Percentiles rank a stretch among this genome's conserved stretches.
These are phyloP conservation scores for Ormyrus nitidulus DNA, from an alignment of 2,888 invertebrate genomes.

Conservation along the genomic window DNA sequence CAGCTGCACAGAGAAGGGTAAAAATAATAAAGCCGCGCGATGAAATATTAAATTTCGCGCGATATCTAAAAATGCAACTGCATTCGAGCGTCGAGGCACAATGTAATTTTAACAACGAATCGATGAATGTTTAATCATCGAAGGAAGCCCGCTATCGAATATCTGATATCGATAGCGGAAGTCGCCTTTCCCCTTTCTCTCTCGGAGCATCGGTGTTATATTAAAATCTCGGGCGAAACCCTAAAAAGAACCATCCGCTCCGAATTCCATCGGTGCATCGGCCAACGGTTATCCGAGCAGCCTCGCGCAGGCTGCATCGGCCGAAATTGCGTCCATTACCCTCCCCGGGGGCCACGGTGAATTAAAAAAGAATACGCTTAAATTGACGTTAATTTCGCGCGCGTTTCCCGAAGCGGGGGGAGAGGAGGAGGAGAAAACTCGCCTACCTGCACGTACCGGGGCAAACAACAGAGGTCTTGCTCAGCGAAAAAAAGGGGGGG, in stretches of 20 bases:
- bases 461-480: conserved; percentile 5
- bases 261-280: neutral
- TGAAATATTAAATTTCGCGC: too few relatives aligned
- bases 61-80: too few relatives aligned
- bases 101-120: too few relatives aligned
- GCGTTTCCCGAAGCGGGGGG: conserved; percentile 9
- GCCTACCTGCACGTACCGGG: neutral
- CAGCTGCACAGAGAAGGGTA: too few relatives aligned
- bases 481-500: conserved; percentile 39
- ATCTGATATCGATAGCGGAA: neutral
- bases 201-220: neutral
- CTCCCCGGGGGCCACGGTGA: too few relatives aligned
- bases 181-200: neutral
- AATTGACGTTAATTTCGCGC: neutral
- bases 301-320: neutral
- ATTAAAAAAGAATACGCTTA: neutral
- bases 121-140: too few relatives aligned
- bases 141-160: too few relatives aligned
- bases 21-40: too few relatives aligned
- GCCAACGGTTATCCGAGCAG: conserved; percentile 1
- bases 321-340: neutral
- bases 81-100: too few relatives aligned
- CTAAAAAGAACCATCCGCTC: neutral
- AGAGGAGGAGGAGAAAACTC: neutral
- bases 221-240: conserved; percentile 10